These are phyloP conservation scores for Lissonota sp. DNA, from an alignment of 2,888 invertebrate species.

Conservation along the genomic window DNA sequence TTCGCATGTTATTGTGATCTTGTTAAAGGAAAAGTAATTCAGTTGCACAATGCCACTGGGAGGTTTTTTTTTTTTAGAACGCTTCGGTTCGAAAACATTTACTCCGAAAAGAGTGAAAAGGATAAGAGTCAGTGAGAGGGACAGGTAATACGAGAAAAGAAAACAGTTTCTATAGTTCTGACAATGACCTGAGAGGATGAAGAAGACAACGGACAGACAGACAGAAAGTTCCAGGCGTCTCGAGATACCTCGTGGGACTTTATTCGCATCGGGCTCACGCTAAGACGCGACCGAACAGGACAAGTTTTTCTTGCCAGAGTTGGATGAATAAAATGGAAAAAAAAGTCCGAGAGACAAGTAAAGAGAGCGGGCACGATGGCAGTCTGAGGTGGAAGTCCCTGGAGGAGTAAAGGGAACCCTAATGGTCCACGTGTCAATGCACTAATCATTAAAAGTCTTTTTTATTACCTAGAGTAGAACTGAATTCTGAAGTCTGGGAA, in stretches of 20 bases:
- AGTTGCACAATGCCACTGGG: too few relatives aligned
- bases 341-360: conserved; percentile 42
- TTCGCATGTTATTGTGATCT: too few relatives aligned
- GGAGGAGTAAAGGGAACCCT: conserved; percentile 19
- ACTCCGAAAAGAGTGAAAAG: neutral
- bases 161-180: conserved; percentile 13
- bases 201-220: conserved; percentile 10
- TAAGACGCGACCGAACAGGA: conserved; percentile 12
- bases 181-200: conserved; percentile 10
- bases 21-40: too few relatives aligned
- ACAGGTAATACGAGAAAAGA: conserved; percentile 5
- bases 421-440: conserved; percentile 40
- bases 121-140: neutral
- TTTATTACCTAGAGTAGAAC: conserved; percentile 29
- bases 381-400: conserved; percentile 33
- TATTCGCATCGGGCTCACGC: conserved; percentile 37
- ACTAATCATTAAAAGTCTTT: conserved; percentile 46
- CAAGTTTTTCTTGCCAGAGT: conserved; percentile 36
- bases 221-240: conserved; percentile 28
- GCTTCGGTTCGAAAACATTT: too few relatives aligned
- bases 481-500: conserved; percentile 5
- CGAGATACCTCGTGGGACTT: conserved; percentile 38
- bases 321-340: conserved; percentile 53
- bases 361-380: conserved; percentile 25
- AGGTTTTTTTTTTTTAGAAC: too few relatives aligned